These are phyloP conservation scores for Drosophila eugracilis DNA, from an alignment of 1,140 invertebrate genomes.

Conservation along the genomic window DNA sequence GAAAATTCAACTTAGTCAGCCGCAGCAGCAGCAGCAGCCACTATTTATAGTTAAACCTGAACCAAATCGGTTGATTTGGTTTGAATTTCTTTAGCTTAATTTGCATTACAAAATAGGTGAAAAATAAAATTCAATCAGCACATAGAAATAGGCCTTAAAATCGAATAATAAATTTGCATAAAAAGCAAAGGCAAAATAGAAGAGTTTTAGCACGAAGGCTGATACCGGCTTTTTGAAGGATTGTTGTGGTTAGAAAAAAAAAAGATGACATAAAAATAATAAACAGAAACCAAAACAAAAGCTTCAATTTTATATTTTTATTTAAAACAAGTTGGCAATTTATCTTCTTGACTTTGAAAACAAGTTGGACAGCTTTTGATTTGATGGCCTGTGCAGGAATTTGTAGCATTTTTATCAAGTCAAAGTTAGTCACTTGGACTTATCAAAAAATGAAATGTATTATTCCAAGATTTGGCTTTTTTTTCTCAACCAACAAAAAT, in stretches of 20 bases:
- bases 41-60: constrained; percentile 23
- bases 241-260: constrained; percentile 33
- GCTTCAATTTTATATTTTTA: constrained; percentile 38
- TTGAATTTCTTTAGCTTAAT: not conserved
- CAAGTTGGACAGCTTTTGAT: constrained; percentile 61
- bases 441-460: too few relatives aligned
- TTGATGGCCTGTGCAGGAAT: constrained; percentile 44
- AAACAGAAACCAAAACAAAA: constrained; percentile 33
- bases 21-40: not conserved
- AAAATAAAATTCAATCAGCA: constrained; percentile 15
- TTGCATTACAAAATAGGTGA: not conserved
- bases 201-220: constrained; percentile 21
- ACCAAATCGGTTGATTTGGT: constrained; percentile 2
- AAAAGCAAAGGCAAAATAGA: constrained; percentile 29
- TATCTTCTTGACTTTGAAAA: constrained; percentile 53
- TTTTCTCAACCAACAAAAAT: constrained; percentile 1
- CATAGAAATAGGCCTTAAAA: constrained; percentile 27
- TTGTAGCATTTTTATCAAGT: constrained; percentile 25
- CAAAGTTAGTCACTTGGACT: not conserved
- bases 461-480: too few relatives aligned
- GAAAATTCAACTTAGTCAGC: constrained; percentile 24
- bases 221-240: constrained; percentile 47
- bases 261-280: too few relatives aligned
- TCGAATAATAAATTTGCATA: constrained; percentile 34
- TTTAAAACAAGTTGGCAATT: constrained; percentile 71